These are phyloP conservation scores for Genyomyrus donnyi DNA, from an alignment of 2,113 vertebrate species.

Conservation along the genomic window DNA sequence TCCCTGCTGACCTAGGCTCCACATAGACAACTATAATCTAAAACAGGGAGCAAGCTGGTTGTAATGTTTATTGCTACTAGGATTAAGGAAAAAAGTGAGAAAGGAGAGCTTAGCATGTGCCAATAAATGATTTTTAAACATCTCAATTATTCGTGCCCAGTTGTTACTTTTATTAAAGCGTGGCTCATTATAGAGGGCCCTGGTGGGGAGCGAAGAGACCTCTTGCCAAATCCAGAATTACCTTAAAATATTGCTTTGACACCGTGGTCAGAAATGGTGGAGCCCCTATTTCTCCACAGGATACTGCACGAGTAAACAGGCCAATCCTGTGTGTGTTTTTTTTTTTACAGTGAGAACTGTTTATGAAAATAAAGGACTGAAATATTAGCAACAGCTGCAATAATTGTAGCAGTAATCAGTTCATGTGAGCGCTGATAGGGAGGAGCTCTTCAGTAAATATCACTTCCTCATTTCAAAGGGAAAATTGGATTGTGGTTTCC, in stretches of 20 bases:
- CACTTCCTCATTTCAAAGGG: slow-evolving; percentile 5
- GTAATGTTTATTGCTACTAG: slow-evolving; percentile 19
- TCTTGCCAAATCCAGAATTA: not conserved
- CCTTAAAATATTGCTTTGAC: not conserved
- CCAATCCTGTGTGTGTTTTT: not conserved
- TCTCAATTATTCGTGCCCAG: slow-evolving; percentile 6
- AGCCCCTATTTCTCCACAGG: not conserved
- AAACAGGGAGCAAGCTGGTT: not conserved
- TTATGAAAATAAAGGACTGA: not conserved
- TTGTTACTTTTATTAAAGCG: slow-evolving; percentile 12
- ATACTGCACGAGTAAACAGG: not conserved
- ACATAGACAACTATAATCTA: not conserved
- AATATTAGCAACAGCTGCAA: slow-evolving; percentile 10
- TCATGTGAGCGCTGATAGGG: not conserved
- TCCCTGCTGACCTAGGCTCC: not conserved
- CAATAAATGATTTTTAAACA: slow-evolving; percentile 20
- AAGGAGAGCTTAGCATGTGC: not conserved
- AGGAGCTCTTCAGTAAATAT: not conserved
- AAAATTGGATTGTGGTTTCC: slow-evolving; percentile 16
- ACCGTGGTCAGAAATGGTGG: not conserved
- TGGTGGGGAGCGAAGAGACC: not conserved
- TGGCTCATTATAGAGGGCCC: not conserved
- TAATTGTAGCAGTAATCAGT: slow-evolving; percentile 12
- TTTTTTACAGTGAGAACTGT: not conserved
- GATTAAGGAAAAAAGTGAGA: not conserved